phyloP scores from a whole-genome alignment of 2,888 invertebrate genomes.

The Heteromyza rotundicornis region DNA sequence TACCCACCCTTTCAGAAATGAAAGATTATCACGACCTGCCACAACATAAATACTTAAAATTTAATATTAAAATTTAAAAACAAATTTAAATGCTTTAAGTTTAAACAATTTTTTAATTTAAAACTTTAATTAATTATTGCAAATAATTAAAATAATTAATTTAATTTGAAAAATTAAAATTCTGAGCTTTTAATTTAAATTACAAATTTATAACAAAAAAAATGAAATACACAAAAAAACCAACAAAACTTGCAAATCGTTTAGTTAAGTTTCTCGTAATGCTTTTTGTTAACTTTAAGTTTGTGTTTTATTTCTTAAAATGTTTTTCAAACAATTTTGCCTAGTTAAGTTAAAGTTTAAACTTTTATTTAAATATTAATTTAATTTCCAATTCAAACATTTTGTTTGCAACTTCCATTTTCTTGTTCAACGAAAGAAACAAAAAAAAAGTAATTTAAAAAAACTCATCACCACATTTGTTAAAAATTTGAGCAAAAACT shows the following conservation, averaged over 20 bases:
- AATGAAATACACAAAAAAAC: constrained; percentile 23
- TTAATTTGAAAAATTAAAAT: background rate
- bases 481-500: constrained; percentile 12
- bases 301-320: constrained; percentile 10
- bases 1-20: no score
- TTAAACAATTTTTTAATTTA: constrained; percentile 3
- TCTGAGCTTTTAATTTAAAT: background rate
- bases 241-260: constrained; percentile 16
- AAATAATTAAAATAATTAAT: constrained; percentile 42
- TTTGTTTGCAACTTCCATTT: background rate
- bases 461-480: constrained; percentile 14
- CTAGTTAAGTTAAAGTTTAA: background rate
- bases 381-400: background rate
- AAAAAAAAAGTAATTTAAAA: background rate
- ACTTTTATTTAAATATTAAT: constrained; percentile 1
- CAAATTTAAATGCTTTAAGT: constrained; percentile 40
- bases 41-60: background rate
- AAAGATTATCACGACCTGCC: background rate
- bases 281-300: constrained; percentile 11
- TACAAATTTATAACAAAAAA: background rate
- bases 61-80: no score
- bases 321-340: background rate
- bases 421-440: background rate
- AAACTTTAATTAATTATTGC: constrained; percentile 40
- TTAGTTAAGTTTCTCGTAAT: constrained; percentile 25